These are phyloP conservation scores for Leptinotarsa lineolata DNA, from an alignment of 1,140 invertebrate species.

Conservation along the genomic window DNA sequence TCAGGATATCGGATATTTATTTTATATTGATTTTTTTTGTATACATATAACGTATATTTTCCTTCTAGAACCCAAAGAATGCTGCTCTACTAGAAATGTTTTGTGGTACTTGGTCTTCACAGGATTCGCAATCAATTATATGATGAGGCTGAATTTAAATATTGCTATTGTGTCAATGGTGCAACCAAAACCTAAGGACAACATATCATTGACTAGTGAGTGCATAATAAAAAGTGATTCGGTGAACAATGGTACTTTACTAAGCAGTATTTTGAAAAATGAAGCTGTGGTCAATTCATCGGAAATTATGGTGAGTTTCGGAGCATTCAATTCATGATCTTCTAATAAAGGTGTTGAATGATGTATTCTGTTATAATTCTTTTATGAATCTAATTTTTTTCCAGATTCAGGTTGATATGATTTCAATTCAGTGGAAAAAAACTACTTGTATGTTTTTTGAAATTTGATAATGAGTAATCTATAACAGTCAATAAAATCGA, in stretches of 20 bases:
- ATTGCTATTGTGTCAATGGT: constrained; percentile 89
- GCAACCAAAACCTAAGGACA: constrained; percentile 47
- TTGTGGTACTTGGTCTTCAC: constrained; percentile 71
- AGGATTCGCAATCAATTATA: constrained; percentile 79
- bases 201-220: constrained; percentile 45
- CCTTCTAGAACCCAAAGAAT: constrained; percentile 35
- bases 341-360: too few relatives aligned
- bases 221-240: constrained; percentile 26
- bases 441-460: too few relatives aligned
- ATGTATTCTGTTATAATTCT: too few relatives aligned
- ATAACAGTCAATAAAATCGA: too few relatives aligned
- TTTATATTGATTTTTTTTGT: too few relatives aligned
- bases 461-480: too few relatives aligned
- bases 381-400: too few relatives aligned
- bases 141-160: constrained; percentile 80
- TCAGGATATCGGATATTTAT: too few relatives aligned
- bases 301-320: neutral
- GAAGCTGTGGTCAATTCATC: neutral
- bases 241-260: neutral
- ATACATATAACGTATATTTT: too few relatives aligned
- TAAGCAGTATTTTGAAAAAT: neutral
- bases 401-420: too few relatives aligned
- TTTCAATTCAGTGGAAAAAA: too few relatives aligned
- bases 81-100: constrained; percentile 52
- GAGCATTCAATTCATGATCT: too few relatives aligned